Evolutionary conservation across 2,113 vertebrate genomes (phyloP).

Genomic region (Theristicus caerulescens): DNA sequence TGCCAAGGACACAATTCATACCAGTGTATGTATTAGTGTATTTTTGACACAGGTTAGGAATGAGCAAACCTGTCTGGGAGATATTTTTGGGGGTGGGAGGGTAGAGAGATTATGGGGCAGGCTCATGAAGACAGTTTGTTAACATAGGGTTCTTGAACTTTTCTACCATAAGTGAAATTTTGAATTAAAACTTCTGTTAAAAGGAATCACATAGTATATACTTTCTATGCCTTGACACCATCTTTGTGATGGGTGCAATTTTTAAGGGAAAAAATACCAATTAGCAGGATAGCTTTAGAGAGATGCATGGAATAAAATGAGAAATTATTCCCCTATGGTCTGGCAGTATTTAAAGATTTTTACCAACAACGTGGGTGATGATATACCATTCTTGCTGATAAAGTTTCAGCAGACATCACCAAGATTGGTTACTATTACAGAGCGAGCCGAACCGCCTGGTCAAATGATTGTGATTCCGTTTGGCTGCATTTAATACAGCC

Average conservation of each 20-base stretch:
- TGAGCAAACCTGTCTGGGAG: not conserved
- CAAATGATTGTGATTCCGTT: conserved; percentile 12
- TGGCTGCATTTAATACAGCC: conserved; percentile 57
- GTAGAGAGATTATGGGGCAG: not conserved
- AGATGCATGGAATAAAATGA: not conserved
- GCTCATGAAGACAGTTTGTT: not conserved
- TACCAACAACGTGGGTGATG: not conserved
- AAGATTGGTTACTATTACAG: conserved; percentile 32
- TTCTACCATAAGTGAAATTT: not conserved
- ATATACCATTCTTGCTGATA: conserved; percentile 39
- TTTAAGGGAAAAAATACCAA: not conserved
- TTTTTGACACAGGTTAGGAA: not conserved
- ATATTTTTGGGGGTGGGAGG: not conserved
- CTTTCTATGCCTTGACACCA: not conserved
- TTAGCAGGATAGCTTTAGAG: not conserved
- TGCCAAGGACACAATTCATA: not conserved
- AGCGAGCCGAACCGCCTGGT: conserved; percentile 26
- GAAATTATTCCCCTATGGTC: not conserved
- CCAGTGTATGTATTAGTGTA: not conserved
- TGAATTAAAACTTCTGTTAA: not conserved
- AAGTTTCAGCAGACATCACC: conserved; percentile 43
- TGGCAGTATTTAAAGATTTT: conserved; percentile 9
- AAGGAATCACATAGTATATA: not conserved
- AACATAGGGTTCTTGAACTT: not conserved
- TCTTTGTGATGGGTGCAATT: not conserved